These are phyloP conservation scores for Nebria ingens DNA, from an alignment of 1,140 invertebrate genomes.

Conservation along the genomic window DNA sequence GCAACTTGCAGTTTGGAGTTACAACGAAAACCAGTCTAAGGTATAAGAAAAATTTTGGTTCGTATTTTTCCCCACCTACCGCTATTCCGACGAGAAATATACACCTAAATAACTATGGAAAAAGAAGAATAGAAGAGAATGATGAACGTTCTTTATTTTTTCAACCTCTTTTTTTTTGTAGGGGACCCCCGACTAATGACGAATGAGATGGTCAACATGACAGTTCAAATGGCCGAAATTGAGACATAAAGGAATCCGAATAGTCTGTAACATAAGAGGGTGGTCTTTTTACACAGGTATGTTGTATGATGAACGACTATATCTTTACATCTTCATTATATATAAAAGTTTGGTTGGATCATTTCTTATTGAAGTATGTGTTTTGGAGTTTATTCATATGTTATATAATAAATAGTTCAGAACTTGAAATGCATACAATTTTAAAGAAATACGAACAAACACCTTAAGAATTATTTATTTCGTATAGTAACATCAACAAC, in stretches of 20 bases:
- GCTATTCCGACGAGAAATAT: not conserved
- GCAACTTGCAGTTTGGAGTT: not conserved
- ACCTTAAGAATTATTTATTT: too few relatives aligned
- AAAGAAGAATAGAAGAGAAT: not conserved
- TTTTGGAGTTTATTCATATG: too few relatives aligned
- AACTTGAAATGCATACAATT: too few relatives aligned
- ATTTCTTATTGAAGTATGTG: too few relatives aligned
- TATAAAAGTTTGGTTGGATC: too few relatives aligned
- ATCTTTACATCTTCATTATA: not conserved
- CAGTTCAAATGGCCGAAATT: constrained; percentile 4
- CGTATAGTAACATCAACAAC: too few relatives aligned
- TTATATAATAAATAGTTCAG: too few relatives aligned
- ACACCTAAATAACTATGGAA: constrained; percentile 8
- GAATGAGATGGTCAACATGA: not conserved
- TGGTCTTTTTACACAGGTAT: not conserved
- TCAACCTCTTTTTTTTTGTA: not conserved
- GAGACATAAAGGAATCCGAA: not conserved
- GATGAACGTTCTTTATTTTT: constrained; percentile 3
- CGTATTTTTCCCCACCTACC: not conserved
- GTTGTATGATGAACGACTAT: not conserved
- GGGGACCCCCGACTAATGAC: not conserved
- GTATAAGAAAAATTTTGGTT: not conserved
- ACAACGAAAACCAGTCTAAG: not conserved
- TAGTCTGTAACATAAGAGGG: not conserved
- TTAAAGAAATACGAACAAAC: too few relatives aligned